Percentiles rank a stretch among this genome's conserved stretches.
Conservation (phyloP, 1,140 invertebrate genomes). For the Planococcus citri region DNA sequence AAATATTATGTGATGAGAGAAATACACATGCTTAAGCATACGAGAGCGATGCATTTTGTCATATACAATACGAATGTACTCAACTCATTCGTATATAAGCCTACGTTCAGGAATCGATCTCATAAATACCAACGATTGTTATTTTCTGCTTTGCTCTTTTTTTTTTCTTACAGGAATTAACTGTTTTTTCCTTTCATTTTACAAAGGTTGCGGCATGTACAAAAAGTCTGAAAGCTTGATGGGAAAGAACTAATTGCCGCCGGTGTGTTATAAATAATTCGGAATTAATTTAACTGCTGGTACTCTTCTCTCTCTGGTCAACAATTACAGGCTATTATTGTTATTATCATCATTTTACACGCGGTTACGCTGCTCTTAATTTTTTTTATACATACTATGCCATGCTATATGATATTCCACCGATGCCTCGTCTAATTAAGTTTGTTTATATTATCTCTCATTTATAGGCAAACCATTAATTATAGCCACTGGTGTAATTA, state of each 20-base stretch:
- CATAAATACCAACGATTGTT: no score
- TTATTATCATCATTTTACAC: conserved; percentile 20
- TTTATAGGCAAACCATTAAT: conserved; percentile 18
- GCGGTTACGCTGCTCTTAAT: conserved; percentile 17
- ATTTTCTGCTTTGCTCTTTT: no score
- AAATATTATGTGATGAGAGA: no score
- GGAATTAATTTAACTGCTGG: conserved; percentile 8
- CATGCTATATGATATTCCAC: not conserved
- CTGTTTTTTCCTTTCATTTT: no score
- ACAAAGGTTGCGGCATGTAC: not conserved
- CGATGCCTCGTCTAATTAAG: conserved; percentile 9
- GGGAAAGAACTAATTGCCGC: conserved; percentile 16
- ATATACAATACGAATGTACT: no score
- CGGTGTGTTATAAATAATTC: conserved; percentile 15
- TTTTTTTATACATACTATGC: conserved; percentile 8
- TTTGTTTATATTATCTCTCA: conserved; percentile 20
- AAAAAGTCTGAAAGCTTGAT: not conserved
- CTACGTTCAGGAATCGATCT: no score
- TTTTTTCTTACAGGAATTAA: no score
- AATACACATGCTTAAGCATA: no score
- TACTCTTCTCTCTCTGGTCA: not conserved
- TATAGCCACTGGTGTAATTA: not conserved
- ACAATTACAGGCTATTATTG: conserved; percentile 15
- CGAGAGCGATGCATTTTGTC: no score
- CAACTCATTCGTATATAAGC: no score